Evolutionary conservation across 1,140 invertebrate species (phyloP).

Genomic region (Nasonia vitripennis): DNA sequence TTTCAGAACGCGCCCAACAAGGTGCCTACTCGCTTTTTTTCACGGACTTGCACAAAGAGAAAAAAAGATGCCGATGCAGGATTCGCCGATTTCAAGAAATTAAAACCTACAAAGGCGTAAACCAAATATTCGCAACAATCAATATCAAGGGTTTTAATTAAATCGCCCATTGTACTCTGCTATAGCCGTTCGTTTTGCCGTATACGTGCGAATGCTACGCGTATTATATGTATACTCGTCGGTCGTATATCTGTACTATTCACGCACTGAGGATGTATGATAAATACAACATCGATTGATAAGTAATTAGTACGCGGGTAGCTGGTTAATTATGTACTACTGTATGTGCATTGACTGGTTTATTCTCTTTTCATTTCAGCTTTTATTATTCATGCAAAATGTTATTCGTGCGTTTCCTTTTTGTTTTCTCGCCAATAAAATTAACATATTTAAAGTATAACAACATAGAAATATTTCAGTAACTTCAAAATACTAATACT

Average conservation of each 20-base stretch:
- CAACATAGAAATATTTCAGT: no score
- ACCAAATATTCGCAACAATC: background rate
- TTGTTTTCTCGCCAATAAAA: no score
- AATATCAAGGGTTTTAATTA: conserved; percentile 1
- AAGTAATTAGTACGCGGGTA: no score
- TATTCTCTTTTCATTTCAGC: no score
- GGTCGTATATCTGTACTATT: background rate
- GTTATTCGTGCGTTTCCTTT: no score
- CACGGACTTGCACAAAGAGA: background rate
- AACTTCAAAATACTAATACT: no score
- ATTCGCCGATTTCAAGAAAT: conserved; percentile 11
- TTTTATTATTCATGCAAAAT: no score
- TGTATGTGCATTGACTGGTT: no score
- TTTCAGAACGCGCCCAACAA: no score
- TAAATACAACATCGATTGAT: no score
- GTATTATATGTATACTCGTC: background rate
- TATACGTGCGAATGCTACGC: background rate
- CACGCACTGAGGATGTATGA: background rate
- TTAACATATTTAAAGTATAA: no score
- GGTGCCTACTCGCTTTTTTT: background rate
- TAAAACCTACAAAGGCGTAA: conserved; percentile 13
- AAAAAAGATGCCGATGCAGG: background rate
- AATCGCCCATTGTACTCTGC: background rate
- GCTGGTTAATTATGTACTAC: no score
- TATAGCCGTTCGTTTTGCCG: background rate